Percentiles rank a stretch among this genome's conserved stretches.
Evolutionary conservation across 1,140 invertebrate genomes (phyloP).

Genomic region (Drosophila ogumai): DNA sequence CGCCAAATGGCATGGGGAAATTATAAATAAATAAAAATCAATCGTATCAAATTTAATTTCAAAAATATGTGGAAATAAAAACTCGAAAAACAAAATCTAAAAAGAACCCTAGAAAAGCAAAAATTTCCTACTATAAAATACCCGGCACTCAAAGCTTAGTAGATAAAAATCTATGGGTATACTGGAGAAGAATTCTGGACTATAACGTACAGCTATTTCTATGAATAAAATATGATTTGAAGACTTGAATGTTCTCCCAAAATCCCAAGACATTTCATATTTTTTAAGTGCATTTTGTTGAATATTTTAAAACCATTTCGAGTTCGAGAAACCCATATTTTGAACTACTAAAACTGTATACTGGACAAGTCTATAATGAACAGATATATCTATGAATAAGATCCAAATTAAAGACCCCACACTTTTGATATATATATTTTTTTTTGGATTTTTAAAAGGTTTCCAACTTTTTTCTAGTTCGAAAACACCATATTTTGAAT

Average conservation of each 20-base stretch:
- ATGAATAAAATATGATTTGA: neutral
- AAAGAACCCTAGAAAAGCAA: neutral
- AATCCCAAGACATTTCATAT: conserved; percentile 8
- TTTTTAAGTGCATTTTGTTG: too few species aligned
- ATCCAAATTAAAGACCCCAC: too few species aligned
- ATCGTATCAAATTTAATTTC: neutral
- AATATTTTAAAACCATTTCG: too few species aligned
- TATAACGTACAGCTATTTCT: neutral
- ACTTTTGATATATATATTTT: too few species aligned
- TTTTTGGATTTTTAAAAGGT: neutral
- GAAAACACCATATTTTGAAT: neutral
- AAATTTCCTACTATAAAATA: neutral
- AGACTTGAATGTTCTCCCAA: neutral
- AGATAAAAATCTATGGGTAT: neutral
- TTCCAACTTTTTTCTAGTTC: neutral
- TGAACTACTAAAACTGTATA: too few species aligned
- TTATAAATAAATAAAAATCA: conserved; percentile 9
- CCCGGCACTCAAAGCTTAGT: neutral
- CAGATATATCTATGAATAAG: too few species aligned
- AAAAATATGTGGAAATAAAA: neutral
- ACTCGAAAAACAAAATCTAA: too few species aligned
- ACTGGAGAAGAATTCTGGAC: neutral
- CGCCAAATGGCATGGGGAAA: neutral
- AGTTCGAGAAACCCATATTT: too few species aligned
- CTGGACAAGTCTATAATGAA: too few species aligned